Percentiles rank a stretch among this genome's conserved stretches.
Evolutionary conservation across 2,113 vertebrate genomes (phyloP).

Genomic region (Esox niger): DNA sequence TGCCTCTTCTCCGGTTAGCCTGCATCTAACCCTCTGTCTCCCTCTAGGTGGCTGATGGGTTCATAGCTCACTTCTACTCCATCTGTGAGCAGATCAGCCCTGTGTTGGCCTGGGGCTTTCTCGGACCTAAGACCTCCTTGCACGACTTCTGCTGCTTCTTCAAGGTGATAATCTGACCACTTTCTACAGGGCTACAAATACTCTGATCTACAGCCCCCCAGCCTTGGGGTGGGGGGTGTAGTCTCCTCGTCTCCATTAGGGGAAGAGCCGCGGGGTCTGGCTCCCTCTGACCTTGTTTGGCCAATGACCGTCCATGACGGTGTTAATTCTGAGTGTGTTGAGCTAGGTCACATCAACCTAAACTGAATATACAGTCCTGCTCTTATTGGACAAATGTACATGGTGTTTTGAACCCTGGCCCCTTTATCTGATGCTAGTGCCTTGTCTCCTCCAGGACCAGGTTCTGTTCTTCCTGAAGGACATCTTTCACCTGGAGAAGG

Average conservation of each 20-base stretch:
- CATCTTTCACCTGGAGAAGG: slow-evolving; percentile 96
- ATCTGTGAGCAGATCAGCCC: slow-evolving; percentile 95
- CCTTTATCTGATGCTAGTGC: no score
- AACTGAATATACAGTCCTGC: neutral
- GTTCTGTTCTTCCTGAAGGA: slow-evolving; percentile 93
- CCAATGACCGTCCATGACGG: no score
- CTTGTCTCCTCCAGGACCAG: slow-evolving; percentile 77
- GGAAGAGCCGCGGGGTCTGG: no score
- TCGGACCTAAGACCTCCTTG: slow-evolving; percentile 89
- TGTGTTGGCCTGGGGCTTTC: slow-evolving; percentile 93
- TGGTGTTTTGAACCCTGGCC: no score
- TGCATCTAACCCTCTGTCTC: neutral
- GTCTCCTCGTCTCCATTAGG: no score
- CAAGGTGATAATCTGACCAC: slow-evolving; percentile 74
- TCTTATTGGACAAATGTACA: no score
- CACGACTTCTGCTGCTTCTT: slow-evolving; percentile 94
- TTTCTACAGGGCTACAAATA: no score
- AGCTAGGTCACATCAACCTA: no score
- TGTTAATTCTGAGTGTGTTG: no score
- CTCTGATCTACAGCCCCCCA: no score
- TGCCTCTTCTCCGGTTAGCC: neutral
- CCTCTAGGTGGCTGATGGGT: slow-evolving; percentile 85
- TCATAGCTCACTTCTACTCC: slow-evolving; percentile 93
- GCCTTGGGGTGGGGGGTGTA: no score
- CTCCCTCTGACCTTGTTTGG: no score